A percentile compares a stretch with the other conserved stretches of the same genome.
Evolutionary conservation across 2,888 invertebrate genomes (phyloP).

Genomic region (Acrobeloides nanus): DNA sequence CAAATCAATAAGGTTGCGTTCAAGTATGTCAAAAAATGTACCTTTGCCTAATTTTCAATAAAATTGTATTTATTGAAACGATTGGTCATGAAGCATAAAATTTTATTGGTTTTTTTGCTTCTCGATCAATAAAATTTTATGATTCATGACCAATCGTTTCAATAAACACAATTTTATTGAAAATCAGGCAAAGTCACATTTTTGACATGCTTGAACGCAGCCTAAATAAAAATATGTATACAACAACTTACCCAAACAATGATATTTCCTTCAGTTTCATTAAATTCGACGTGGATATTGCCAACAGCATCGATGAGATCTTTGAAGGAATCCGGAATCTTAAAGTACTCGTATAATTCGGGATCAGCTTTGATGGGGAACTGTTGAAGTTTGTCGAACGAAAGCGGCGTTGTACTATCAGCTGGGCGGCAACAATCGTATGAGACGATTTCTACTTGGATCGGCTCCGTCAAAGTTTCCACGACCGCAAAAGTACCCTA

Average conservation of each 20-base stretch:
- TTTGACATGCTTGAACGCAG: too few species aligned
- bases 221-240: conserved; percentile 6
- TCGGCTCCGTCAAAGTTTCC: too few species aligned
- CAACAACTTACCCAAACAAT: conserved; percentile 11
- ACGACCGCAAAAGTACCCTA: too few species aligned
- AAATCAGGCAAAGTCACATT: too few species aligned
- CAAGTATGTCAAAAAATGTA: too few species aligned
- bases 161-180: too few species aligned
- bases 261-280: conserved; percentile 7
- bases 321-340: conserved; percentile 14
- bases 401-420: conserved; percentile 9
- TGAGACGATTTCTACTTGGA: conserved; percentile 17
- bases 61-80: too few species aligned
- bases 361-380: conserved; percentile 21
- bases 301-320: conserved; percentile 21
- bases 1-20: not conserved
- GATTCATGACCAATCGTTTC: too few species aligned
- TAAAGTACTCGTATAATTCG: conserved; percentile 25
- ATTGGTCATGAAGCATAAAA: too few species aligned
- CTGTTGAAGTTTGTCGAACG: conserved; percentile 17
- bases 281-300: conserved; percentile 24
- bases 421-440: conserved; percentile 18
- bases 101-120: too few species aligned
- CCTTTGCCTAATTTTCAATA: too few species aligned
- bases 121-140: too few species aligned